Percentiles rank a stretch among this genome's conserved stretches.
Conservation (phyloP, 1,140 invertebrate genomes). For the Temnothorax longispinosus region DNA sequence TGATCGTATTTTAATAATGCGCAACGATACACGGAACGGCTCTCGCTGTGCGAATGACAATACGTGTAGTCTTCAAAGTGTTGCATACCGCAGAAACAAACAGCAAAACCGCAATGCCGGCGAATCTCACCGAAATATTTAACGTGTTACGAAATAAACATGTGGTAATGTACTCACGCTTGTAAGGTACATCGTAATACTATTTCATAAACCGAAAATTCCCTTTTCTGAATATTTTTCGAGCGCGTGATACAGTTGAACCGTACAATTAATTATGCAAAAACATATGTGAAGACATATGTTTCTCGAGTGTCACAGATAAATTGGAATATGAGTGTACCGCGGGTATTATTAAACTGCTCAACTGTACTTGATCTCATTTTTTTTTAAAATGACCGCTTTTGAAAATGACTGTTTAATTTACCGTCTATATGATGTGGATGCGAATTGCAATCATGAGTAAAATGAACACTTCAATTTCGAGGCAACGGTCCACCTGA, state of each 20-base stretch:
- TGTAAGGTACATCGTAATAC: background rate
- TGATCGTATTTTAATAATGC: background rate
- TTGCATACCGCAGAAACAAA: background rate
- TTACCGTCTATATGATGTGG: background rate
- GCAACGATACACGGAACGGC: background rate
- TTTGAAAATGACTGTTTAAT: background rate
- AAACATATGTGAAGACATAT: background rate
- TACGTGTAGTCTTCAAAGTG: background rate
- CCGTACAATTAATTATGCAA: slow-evolving; percentile 11
- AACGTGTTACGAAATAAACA: background rate
- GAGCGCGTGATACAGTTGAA: background rate
- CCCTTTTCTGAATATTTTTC: background rate
- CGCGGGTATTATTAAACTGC: background rate
- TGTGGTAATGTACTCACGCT: background rate
- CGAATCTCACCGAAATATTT: background rate
- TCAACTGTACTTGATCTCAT: background rate
- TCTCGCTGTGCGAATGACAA: background rate
- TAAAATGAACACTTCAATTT: slow-evolving; percentile 21
- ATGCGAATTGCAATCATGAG: background rate
- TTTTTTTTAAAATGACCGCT: background rate
- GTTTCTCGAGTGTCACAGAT: background rate
- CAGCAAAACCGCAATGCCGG: background rate
- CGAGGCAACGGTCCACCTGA: background rate
- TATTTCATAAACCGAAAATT: background rate
- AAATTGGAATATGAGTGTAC: background rate